Percentiles rank a stretch among this genome's conserved stretches.
Evolutionary conservation across 2,888 invertebrate genomes (phyloP).

Genomic region (Palloptera scutellata): DNA sequence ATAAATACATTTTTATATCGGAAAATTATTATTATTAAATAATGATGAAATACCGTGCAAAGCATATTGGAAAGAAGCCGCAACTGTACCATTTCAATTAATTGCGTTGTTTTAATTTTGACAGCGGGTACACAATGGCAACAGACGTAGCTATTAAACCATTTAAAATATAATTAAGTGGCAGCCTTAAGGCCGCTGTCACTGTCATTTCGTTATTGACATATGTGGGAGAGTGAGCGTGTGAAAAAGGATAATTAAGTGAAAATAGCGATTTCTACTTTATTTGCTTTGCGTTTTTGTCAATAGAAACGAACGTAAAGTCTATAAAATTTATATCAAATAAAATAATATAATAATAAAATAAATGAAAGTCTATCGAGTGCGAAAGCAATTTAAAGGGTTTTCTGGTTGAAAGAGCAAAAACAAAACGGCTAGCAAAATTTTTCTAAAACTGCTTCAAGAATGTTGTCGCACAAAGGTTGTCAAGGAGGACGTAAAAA

Average conservation of each 20-base stretch:
- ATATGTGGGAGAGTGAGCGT: slow-evolving; percentile 5
- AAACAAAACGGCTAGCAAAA: slow-evolving; percentile 18
- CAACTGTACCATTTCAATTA: no score
- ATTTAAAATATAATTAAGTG: no score
- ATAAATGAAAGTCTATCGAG: slow-evolving; percentile 24
- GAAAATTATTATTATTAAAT: no score
- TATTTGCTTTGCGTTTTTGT: slow-evolving; percentile 13
- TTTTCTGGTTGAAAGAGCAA: slow-evolving; percentile 22
- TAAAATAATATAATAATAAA: background rate
- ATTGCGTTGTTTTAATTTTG: no score
- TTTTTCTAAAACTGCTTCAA: slow-evolving; percentile 33
- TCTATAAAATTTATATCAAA: slow-evolving; percentile 1
- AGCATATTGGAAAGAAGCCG: no score
- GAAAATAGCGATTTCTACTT: slow-evolving; percentile 20
- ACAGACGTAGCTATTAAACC: no score
- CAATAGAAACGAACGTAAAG: background rate
- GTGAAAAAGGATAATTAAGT: slow-evolving; percentile 25
- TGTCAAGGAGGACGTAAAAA: slow-evolving; percentile 64
- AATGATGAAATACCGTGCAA: no score
- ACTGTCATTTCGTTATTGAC: no score
- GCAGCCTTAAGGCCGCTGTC: no score
- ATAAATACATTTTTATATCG: no score
- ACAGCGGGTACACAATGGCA: no score
- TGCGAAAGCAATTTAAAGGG: background rate
- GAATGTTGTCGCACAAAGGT: slow-evolving; percentile 66